Base-by-base conservation (phyloP, 2,888 invertebrate genomes). In the Caenorhabditis auriculariae region DNA sequence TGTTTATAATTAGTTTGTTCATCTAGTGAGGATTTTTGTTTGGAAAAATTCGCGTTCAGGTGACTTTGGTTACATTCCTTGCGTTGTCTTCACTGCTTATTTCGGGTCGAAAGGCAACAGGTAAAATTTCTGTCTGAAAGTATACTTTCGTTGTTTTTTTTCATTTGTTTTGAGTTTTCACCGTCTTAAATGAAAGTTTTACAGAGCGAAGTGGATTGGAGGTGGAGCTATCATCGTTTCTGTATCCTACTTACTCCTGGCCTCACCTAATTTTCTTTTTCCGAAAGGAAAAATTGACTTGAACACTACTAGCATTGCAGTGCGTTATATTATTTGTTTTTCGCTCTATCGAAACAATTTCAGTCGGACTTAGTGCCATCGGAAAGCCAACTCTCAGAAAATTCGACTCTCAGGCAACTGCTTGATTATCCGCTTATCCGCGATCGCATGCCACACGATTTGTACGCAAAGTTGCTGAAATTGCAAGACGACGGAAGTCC, bases 21-120 rank as follows among this genome's bases (percentile, higher is more conserved):
- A n/a, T n/a, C n/a, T n/a, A n/a, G n/a, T n/a, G n/a, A n/a, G n/a
- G n/a, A n/a, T n/a, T n/a, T n/a, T n/a, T n/a, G n/a, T n/a, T n/a
- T n/a, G 24, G 0, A 39, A 48, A 27, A 43, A 17, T 58, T 41
- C 35, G 23, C 19, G 2, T 69, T 57, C 38, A 78, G 78, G 74
- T 57, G 81, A 81, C 54, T 67, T 81, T 43, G 76, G 78, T 24
- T 81, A 81, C 56, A 74, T 81, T 39, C 78, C 80, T 9, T 76
- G 76, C 24, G 79, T 81, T 1, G 67, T 81, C 0, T 73, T 81
- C 32, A 68, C 81, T 4, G 69, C 81, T 12, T 78, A 81, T 32
- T 75, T 77, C 29, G 80, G 80, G 4, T 76, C 78, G 3, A 66
- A 64, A 45, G 78, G 78, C 6, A 78, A 78, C 50, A 51, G 75